A percentile compares a stretch with the other conserved stretches of the same genome.
These are phyloP conservation scores for Myodes glareolus DNA, from an alignment of 2,113 vertebrate genomes.

Conservation along the genomic window DNA sequence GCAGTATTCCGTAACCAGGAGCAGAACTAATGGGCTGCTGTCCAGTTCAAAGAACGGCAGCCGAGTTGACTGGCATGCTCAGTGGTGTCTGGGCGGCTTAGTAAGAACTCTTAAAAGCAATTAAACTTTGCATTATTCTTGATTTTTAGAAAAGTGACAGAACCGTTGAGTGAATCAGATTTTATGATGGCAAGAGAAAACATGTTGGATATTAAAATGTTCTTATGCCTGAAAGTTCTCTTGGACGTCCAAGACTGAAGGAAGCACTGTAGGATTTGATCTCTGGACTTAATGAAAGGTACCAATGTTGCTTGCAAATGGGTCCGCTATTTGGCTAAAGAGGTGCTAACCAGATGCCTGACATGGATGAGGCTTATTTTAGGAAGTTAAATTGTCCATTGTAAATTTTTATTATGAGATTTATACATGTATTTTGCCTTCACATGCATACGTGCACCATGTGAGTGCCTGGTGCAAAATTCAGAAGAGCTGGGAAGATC, in stretches of 20 bases:
- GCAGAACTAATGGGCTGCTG: not conserved
- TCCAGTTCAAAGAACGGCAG: not conserved
- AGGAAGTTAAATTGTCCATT: not conserved
- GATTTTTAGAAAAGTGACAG: constrained; percentile 13
- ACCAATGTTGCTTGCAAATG: not conserved
- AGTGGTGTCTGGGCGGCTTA: not conserved
- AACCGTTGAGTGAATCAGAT: not conserved
- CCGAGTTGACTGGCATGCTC: not conserved
- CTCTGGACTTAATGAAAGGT: not conserved
- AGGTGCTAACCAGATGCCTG: not conserved
- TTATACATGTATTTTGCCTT: not conserved
- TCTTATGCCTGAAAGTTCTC: not conserved
- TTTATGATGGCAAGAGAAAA: not conserved
- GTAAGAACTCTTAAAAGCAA: not conserved
- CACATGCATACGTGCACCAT: not conserved
- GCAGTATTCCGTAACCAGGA: not conserved
- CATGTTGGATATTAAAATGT: not conserved
- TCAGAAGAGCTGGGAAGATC: not conserved
- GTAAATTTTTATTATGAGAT: too few relatives aligned
- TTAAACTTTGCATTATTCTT: not conserved
- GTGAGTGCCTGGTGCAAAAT: not conserved
- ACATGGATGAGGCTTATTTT: constrained; percentile 24
- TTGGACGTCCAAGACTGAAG: not conserved
- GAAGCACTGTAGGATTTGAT: not conserved
- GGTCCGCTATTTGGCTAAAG: not conserved